These are phyloP conservation scores for Scelioninae gen. 2 DNA, from an alignment of 2,888 invertebrate species.

Conservation along the genomic window DNA sequence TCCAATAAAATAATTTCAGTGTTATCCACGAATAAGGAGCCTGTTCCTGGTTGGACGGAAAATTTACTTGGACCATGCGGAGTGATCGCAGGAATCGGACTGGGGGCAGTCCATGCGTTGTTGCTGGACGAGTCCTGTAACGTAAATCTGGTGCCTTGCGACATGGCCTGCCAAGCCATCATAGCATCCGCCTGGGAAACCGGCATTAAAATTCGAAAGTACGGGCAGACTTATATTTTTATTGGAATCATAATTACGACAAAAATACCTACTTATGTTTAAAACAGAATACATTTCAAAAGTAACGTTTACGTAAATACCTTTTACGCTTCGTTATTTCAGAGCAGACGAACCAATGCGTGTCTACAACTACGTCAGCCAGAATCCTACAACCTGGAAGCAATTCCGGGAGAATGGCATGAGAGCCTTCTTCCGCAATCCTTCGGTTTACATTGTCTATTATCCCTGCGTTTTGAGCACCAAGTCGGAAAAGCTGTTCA, in stretches of 20 bases:
- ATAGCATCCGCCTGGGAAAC: constrained; percentile 80
- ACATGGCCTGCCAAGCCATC: constrained; percentile 81
- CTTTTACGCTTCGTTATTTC: too few species aligned
- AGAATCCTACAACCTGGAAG: not conserved
- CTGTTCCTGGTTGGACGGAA: constrained; percentile 86
- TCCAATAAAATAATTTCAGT: too few species aligned
- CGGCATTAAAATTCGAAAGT: constrained; percentile 66
- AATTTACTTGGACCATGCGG: constrained; percentile 86
- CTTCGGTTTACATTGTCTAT: constrained; percentile 29
- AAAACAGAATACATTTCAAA: too few species aligned
- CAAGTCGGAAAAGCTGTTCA: constrained; percentile 9
- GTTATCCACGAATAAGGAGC: too few species aligned
- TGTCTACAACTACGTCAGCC: constrained; percentile 32
- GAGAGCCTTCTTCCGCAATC: constrained; percentile 3
- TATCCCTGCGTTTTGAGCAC: constrained; percentile 12
- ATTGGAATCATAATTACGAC: too few species aligned
- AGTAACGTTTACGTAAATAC: too few species aligned
- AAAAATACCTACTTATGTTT: too few species aligned
- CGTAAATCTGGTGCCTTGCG: constrained; percentile 85
- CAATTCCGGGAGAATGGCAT: not conserved
- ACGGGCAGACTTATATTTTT: not conserved
- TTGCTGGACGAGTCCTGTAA: constrained; percentile 78
- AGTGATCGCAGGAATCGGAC: constrained; percentile 78
- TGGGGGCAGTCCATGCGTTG: constrained; percentile 82
- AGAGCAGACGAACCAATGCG: constrained; percentile 16